Evolutionary conservation across 1,140 invertebrate genomes (phyloP), one percentile per base, ranked within the genome.

Genomic region (Schlechtendalia chinensis): DNA sequence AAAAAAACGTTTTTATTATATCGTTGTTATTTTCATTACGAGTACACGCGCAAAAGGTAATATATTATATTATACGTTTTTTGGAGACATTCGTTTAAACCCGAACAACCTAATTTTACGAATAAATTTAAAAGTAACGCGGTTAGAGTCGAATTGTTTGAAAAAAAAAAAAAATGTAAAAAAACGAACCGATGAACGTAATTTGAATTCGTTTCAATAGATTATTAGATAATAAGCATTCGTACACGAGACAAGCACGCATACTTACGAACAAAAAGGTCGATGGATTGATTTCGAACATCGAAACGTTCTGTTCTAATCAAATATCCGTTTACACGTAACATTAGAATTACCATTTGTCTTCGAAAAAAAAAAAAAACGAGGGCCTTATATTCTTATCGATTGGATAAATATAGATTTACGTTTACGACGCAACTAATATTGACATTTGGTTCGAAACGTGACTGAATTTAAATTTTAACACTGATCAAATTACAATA

Each of bases 261-360:
- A 69, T 69, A 69, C 67, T 69, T 22, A 50, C 67, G 22, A 69
- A 69, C 16, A 50, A 69, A 39, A 39, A 69, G 67, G 65, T 50
- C 50, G 67, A 69, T 50, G 45, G 24, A 69, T 47, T 50, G 45
- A 47, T n/a, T 45, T 69, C n/a, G n/a, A 69, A 47, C 12, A 50
- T 47, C 10, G 22, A 19, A 45, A 47, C 5, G n/a, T 45, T 12
- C 27, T 47, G 22, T 5, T 19, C n/a, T 58, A 22, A 19, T 47
- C 12, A 47, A 47, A 24, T 69, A 39, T 67, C 1, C 29, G 32
- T 39, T 63, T 63, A 63, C 11, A 32, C 27, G 17, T 4, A 32
- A 63, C 27, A 29, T 24, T 63, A 16, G 27, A 29, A 63, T 63
- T 63, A 32, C 27, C 27, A 32, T 63, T 63, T 63, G 19, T 63